These are phyloP conservation scores for Musca domestica DNA, from an alignment of 1,140 invertebrate species.

Conservation along the genomic window DNA sequence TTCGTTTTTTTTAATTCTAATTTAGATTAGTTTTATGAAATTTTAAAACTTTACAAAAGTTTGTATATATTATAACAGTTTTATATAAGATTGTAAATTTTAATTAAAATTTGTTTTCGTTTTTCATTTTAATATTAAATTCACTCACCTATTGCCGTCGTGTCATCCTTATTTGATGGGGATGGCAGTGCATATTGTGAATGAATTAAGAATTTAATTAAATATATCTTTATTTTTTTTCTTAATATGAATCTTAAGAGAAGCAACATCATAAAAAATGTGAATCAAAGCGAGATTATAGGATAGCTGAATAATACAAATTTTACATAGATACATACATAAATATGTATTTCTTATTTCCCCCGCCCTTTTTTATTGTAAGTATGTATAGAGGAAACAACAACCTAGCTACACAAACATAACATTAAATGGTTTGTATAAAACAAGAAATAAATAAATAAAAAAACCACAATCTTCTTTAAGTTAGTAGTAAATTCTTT, in stretches of 20 bases:
- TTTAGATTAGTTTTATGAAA: slow-evolving; percentile 6
- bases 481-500: slow-evolving; percentile 1
- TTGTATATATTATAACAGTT: slow-evolving; percentile 7
- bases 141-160: neutral
- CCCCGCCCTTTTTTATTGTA: neutral
- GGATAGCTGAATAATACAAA: slow-evolving; percentile 5
- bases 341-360: slow-evolving; percentile 10
- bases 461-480: neutral
- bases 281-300: slow-evolving; percentile 23
- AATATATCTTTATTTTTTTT: slow-evolving; percentile 1
- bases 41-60: slow-evolving; percentile 16
- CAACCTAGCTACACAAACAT: too few species aligned
- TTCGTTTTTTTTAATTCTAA: neutral
- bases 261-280: neutral
- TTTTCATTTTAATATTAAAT: slow-evolving; percentile 9
- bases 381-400: neutral
- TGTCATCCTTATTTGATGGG: neutral
- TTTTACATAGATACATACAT: neutral
- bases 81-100: neutral
- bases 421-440: too few species aligned
- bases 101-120: slow-evolving; percentile 1
- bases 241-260: neutral
- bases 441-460: too few species aligned
- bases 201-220: slow-evolving; percentile 7
- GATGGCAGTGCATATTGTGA: neutral